These are phyloP conservation scores for Drosophila conformis DNA, from an alignment of 2,888 invertebrate genomes.

Conservation along the genomic window DNA sequence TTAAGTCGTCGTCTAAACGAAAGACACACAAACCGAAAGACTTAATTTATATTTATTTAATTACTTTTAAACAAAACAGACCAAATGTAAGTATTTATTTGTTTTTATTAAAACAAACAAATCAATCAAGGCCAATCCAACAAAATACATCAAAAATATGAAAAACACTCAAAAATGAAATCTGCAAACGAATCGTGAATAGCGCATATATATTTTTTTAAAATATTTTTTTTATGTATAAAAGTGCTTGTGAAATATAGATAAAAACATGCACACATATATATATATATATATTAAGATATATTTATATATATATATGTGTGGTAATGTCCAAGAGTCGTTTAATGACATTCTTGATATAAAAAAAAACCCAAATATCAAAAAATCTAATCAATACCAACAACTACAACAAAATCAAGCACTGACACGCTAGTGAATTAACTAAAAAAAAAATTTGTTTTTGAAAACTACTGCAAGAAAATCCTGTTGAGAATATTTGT, in stretches of 20 bases:
- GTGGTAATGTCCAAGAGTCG: conserved; percentile 41
- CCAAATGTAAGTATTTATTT: conserved; percentile 79
- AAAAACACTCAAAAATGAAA: conserved; percentile 18
- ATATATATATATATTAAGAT: conserved; percentile 10
- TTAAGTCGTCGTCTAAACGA: conserved; percentile 74
- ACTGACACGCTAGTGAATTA: conserved; percentile 37
- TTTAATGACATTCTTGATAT: conserved; percentile 32
- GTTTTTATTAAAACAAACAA: conserved; percentile 1
- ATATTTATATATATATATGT: conserved; percentile 20
- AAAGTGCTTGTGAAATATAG: conserved; percentile 53
- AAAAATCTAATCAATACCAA: conserved; percentile 36
- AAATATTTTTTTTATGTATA: conserved; percentile 38
- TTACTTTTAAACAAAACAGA: conserved; percentile 83
- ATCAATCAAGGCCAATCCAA: conserved; percentile 20
- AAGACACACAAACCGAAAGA: conserved; percentile 79
- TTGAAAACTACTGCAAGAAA: not conserved
- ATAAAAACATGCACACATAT: not conserved
- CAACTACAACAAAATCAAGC: conserved; percentile 42
- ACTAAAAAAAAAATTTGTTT: not conserved
- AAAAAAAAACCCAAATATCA: conserved; percentile 9
- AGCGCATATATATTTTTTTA: conserved; percentile 33
- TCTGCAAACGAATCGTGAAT: conserved; percentile 31
- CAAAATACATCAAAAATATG: conserved; percentile 6
- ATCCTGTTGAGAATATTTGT: conserved; percentile 28
- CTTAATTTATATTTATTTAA: conserved; percentile 84